Percentiles rank a stretch among this genome's conserved stretches.
These are phyloP conservation scores for Calidris pugnax DNA, from an alignment of 2,113 vertebrate genomes.

Conservation along the genomic window DNA sequence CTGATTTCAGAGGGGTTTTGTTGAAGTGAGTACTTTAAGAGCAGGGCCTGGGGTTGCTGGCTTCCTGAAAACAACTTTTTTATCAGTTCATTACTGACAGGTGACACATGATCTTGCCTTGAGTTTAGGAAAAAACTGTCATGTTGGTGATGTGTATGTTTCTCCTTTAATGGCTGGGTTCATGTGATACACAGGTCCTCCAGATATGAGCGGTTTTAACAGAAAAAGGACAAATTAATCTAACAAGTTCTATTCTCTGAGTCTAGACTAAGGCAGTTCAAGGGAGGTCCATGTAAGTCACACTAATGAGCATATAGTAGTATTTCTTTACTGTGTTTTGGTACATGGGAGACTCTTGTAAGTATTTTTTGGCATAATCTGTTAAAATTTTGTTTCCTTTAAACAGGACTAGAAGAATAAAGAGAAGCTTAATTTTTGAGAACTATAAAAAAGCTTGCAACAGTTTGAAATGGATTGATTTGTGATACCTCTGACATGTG, in stretches of 20 bases:
- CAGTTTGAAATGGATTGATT: slow-evolving; percentile 6
- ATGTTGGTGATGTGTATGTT: not conserved
- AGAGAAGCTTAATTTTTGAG: slow-evolving; percentile 12
- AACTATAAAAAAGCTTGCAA: not conserved
- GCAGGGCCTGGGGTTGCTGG: not conserved
- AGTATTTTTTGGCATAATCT: not conserved
- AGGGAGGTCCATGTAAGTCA: not conserved
- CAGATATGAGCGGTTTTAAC: not conserved
- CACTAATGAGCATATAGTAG: not conserved
- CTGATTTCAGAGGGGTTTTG: not conserved
- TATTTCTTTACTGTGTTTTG: not conserved
- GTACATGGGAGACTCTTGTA: not conserved
- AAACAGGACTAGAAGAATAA: slow-evolving; percentile 39
- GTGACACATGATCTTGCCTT: not conserved
- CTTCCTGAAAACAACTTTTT: not conserved
- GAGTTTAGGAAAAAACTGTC: not conserved
- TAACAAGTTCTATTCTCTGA: not conserved
- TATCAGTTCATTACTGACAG: not conserved
- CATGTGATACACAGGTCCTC: not conserved
- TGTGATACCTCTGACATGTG: slow-evolving; percentile 47
- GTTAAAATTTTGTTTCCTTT: slow-evolving; percentile 15
- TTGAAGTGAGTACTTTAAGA: not conserved
- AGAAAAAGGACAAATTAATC: not conserved
- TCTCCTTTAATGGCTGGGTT: not conserved
- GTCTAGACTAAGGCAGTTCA: not conserved